These are phyloP conservation scores for Acholoe squamosa DNA, from an alignment of 2,888 invertebrate genomes.

Conservation along the genomic window DNA sequence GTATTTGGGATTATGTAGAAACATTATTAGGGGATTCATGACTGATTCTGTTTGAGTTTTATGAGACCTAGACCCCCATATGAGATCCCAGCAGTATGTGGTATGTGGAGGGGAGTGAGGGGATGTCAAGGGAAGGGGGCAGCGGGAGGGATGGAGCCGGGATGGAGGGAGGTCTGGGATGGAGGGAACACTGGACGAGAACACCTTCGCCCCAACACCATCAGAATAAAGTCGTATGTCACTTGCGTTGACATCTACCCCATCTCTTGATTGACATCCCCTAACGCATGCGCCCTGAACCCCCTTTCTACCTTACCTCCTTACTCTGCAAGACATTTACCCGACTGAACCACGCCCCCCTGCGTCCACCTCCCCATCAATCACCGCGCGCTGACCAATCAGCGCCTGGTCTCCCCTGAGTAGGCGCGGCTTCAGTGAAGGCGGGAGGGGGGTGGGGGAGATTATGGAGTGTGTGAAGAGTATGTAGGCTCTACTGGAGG, in stretches of 20 bases:
- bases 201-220: background rate
- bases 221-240: conserved; percentile 50
- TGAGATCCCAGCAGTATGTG: background rate
- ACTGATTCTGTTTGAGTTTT: too few relatives aligned
- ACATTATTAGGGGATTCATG: too few relatives aligned
- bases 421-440: background rate
- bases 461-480: background rate
- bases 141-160: background rate
- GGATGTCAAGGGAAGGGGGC: background rate
- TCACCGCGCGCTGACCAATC: conserved; percentile 9
- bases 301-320: background rate
- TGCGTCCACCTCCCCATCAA: conserved; percentile 10
- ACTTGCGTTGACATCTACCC: conserved; percentile 42
- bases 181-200: background rate
- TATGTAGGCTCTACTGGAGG: background rate
- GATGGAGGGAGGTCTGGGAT: background rate
- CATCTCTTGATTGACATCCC: background rate
- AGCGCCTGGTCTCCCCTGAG: background rate
- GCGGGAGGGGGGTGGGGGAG: background rate
- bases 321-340: background rate
- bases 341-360: background rate
- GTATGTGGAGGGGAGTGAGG: background rate
- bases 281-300: conserved; percentile 39
- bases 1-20: background rate
- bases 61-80: background rate